Percentiles rank a stretch among this genome's conserved stretches.
Conservation (phyloP, 2,888 invertebrate species). For the Cryptosula pallasiana region DNA sequence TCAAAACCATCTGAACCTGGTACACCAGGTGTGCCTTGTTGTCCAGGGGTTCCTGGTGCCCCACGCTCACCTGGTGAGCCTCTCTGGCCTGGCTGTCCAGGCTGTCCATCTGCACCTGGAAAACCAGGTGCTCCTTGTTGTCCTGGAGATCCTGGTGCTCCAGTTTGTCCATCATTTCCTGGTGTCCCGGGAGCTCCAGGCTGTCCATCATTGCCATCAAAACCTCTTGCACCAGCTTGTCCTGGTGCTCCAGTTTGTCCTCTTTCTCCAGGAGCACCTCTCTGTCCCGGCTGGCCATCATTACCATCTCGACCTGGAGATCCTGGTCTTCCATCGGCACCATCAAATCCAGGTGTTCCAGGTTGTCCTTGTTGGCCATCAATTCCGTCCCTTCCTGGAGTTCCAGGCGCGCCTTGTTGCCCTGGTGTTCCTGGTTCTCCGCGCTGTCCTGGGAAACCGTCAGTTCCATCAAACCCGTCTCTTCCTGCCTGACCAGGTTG, state of each 20-base stretch:
- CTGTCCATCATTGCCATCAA: background rate
- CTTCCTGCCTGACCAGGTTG: background rate
- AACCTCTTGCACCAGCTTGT: background rate
- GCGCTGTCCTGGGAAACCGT: background rate
- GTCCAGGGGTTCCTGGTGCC: background rate
- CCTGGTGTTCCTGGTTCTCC: background rate
- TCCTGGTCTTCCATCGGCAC: constrained; percentile 1
- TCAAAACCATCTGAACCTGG: background rate
- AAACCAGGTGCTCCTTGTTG: background rate
- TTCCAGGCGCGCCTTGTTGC: background rate
- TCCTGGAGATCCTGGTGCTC: background rate
- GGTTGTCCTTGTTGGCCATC: background rate
- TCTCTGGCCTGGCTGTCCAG: background rate
- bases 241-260: background rate
- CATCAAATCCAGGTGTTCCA: background rate
- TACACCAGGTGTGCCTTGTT: background rate
- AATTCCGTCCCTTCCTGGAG: constrained; percentile 7
- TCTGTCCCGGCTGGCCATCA: background rate
- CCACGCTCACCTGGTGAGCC: constrained; percentile 10
- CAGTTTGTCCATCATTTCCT: constrained; percentile 4
- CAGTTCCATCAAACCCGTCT: background rate
- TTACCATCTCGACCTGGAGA: constrained; percentile 7
- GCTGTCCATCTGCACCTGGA: background rate
- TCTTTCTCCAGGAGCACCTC: background rate
- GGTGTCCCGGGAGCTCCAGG: background rate